These are phyloP conservation scores for Eudasyphora cyanicolor DNA, from an alignment of 2,888 invertebrate genomes.

Conservation along the genomic window DNA sequence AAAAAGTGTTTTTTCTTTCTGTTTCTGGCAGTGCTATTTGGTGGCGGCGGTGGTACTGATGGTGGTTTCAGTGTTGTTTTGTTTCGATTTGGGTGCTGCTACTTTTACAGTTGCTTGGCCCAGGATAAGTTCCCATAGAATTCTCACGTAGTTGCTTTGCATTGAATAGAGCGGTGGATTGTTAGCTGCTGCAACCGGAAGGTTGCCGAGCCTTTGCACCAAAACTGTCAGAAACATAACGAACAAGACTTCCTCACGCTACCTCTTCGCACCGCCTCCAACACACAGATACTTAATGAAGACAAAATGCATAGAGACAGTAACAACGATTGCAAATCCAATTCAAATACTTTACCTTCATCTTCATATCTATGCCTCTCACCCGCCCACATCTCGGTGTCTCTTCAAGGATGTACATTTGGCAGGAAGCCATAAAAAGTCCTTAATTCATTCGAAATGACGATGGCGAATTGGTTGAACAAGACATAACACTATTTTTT, in stretches of 20 bases:
- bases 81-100: neutral
- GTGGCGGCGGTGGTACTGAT: neutral
- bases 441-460: neutral
- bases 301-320: neutral
- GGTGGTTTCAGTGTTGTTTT: neutral
- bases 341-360: neutral
- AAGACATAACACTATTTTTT: neutral
- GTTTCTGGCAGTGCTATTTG: conserved; percentile 6
- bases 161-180: neutral
- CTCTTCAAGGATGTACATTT: conserved; percentile 28
- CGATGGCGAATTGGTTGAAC: neutral
- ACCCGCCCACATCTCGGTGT: neutral
- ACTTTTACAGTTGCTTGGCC: too few relatives aligned
- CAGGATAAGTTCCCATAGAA: neutral
- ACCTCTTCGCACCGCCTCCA: neutral
- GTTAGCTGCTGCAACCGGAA: neutral
- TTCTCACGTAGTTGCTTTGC: neutral
- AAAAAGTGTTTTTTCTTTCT: neutral
- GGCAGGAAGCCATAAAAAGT: conserved; percentile 48
- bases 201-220: conserved; percentile 9
- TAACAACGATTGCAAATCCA: neutral
- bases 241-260: neutral
- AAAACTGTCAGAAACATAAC: conserved; percentile 46
- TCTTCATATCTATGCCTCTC: conserved; percentile 2
- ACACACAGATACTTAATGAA: neutral